These are phyloP conservation scores for Sus scrofa DNA, from an alignment of 2,113 vertebrate species.

Conservation along the genomic window DNA sequence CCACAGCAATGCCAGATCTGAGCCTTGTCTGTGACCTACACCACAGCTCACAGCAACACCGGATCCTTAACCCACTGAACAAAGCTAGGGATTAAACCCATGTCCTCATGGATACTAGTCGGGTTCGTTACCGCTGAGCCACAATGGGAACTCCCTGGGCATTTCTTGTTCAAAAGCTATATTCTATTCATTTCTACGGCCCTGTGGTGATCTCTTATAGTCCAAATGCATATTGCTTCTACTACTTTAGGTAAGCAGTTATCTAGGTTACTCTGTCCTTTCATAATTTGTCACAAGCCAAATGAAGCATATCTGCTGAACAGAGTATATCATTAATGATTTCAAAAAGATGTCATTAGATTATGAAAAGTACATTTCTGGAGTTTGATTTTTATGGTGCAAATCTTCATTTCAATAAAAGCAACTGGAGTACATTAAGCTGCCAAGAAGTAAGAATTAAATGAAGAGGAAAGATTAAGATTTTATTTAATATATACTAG, in stretches of 20 bases:
- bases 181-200: not conserved
- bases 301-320: not conserved
- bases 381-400: conserved; percentile 5
- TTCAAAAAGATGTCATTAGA: conserved; percentile 29
- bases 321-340: not conserved
- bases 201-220: not conserved
- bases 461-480: conserved; percentile 5
- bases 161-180: not conserved
- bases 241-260: not conserved
- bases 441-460: not conserved
- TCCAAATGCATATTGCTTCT: not conserved
- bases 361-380: conserved; percentile 22
- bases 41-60: too few relatives aligned
- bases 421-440: not conserved
- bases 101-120: too few relatives aligned
- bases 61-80: too few relatives aligned
- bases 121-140: too few relatives aligned
- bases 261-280: not conserved
- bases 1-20: too few relatives aligned
- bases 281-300: not conserved
- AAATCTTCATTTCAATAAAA: conserved; percentile 40
- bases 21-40: too few relatives aligned
- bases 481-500: conserved; percentile 47
- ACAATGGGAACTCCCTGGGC: too few relatives aligned
- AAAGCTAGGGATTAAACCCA: too few relatives aligned